These are phyloP conservation scores for Syngnathus rostellatus DNA, from an alignment of 2,797 vertebrate species.

Conservation along the genomic window DNA sequence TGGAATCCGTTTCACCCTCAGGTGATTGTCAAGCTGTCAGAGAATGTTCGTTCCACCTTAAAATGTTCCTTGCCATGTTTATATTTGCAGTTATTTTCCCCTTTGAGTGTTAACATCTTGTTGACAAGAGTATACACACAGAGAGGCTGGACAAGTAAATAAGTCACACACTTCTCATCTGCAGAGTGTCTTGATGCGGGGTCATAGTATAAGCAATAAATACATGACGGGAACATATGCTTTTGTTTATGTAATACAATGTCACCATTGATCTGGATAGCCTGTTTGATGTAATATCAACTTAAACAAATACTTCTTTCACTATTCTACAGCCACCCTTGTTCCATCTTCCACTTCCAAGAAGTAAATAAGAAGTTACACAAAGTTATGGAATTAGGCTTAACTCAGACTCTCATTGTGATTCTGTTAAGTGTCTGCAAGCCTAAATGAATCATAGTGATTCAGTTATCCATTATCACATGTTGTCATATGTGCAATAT, in stretches of 20 bases:
- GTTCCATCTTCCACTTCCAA: not conserved
- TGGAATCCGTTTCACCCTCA: conserved; percentile 67
- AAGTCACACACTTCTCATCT: conserved; percentile 56
- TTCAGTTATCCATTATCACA: not conserved
- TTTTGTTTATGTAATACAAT: not conserved
- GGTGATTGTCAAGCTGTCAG: conserved; percentile 75
- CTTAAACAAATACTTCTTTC: not conserved
- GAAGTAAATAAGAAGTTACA: too few species aligned
- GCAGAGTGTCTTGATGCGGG: conserved; percentile 24
- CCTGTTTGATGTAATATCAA: conserved; percentile 1
- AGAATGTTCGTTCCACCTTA: conserved; percentile 63
- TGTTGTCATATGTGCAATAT: not conserved
- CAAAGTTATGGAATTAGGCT: not conserved
- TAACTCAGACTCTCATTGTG: not conserved
- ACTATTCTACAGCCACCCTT: not conserved
- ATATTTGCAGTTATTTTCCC: conserved; percentile 77
- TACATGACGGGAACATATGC: not conserved
- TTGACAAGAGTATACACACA: conserved; percentile 64
- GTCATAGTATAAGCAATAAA: not conserved
- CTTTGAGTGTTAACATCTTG: conserved; percentile 73
- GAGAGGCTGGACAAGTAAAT: conserved; percentile 60
- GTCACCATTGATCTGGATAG: not conserved
- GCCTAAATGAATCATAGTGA: not conserved
- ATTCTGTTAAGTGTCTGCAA: not conserved
- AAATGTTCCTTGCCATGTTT: conserved; percentile 72